Base-by-base conservation (phyloP, 30 jellyfish, hydroid and myxozoan species). In the Nemopilema nomurai region DNA sequence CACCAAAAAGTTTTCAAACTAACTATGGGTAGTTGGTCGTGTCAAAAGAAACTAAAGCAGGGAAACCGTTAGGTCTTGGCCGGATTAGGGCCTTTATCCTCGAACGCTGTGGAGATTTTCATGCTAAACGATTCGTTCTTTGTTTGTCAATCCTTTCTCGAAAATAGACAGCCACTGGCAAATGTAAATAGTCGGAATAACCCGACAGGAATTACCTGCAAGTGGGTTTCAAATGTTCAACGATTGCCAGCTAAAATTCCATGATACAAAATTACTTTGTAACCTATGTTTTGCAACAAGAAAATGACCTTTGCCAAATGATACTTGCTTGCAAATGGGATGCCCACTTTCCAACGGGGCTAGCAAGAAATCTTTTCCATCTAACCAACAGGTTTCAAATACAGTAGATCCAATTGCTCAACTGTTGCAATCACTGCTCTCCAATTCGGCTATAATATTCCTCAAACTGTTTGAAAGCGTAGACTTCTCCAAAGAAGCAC, bases 371-470 rank as follows among this genome's bases (percentile, higher is more conserved):
- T 41, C 57, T 41, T 13, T 3, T 13, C 57, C 13, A 41, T 41
- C 57, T 41, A 6, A 41, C 57, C 6, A 41, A 13, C 13, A 41
- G 57, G 57, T 41, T 41, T 41, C 9, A 41, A 41, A 3, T 41
- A 13, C 57, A 41, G 13, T 3, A 41, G 13, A 3, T 41, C 9
- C 57, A 41, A 41, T 3, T 0, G 9, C 18, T 17, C 20, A 50
- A 28, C 49, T 31, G 31, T 71, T 71, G 28, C 51, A 80, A 29
- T 27, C 30, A 62, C 29, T 51, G 76, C 53, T 74, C 49, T 86
- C 95, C 8, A 86, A 79, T 71, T 86, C 95, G 0, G 77, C 88
- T 16, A 86, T 86, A 29, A 86, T 86, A 52, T 86, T 86, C 71
- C 84, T 76, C 82, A 86, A 32, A 53, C 95, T 86, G 69, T 30